Base-by-base conservation (phyloP, 2,797 vertebrate genomes). In the Ctenosaura bakeri region DNA sequence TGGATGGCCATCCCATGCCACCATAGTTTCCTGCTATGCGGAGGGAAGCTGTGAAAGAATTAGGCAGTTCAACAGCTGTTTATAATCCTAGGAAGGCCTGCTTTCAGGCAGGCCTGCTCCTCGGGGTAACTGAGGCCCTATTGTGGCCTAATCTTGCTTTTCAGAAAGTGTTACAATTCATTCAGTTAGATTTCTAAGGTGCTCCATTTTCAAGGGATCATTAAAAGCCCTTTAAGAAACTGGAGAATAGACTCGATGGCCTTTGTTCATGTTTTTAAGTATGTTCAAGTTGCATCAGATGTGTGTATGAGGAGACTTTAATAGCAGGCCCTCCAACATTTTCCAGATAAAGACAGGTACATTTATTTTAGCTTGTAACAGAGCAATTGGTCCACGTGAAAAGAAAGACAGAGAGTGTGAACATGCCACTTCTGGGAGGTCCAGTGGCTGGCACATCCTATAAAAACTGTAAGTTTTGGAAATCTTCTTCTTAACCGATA, bases 141-240 rank as follows among this genome's bases (percentile, higher is more conserved):
- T 99, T 99, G 98, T 98, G 91, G 95, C 96, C 88, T 99, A 99
- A 99, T 99, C 98, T 98, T 66, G 94, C 98, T 97, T 98, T 99
- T 99, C 98, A 98, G 96, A 96, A 97, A 97, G 96, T 98, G 98
- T 98, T 98, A 97, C 98, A 98, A 98, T 98, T 98, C 97, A 98
- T 98, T 98, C 96, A 96, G 94, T 95, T 96, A 98, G 98, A 99
- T 98, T 98, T 98, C 98, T 98, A 95, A 98, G 98, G 97, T 96
- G 97, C 97, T 97, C 96, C 93, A 94, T 96, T 97, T 97, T 95
- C 95, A 97, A 94, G 95, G 97, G 96, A 96, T 98, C 97, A 97
- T 98, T 98, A 98, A 97, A 97, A 97, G 94, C 97, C 96, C 97
- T 97, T 97, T 97, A 98, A 98, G 96, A 96, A 97, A 95, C 96